phyloP scores from a whole-genome alignment of 2,888 invertebrate genomes.

The Acleris literana region DNA sequence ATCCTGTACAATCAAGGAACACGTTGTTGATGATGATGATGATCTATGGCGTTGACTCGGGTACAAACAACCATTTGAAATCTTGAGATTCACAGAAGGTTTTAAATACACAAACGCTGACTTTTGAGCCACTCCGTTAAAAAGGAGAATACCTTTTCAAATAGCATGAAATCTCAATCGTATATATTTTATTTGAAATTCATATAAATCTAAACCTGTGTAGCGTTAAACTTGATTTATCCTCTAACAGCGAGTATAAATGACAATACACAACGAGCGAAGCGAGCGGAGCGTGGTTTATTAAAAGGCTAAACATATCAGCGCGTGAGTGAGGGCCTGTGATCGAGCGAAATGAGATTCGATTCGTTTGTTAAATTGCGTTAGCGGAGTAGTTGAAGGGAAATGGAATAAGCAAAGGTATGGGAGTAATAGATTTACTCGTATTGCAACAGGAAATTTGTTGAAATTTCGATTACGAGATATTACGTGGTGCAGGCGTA shows the following conservation, averaged over 20 bases:
- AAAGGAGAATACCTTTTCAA: no score
- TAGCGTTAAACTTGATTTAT: conserved; percentile 38
- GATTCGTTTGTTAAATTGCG: conserved; percentile 16
- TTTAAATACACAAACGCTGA: no score
- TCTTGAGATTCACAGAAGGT: no score
- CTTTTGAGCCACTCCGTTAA: no score
- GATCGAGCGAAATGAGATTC: conserved; percentile 27
- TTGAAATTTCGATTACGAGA: no score
- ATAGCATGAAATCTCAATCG: no score
- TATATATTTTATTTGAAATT: no score
- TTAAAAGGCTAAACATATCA: conserved; percentile 50
- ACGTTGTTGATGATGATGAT: no score
- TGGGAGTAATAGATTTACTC: background rate
- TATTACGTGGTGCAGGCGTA: no score
- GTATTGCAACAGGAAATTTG: background rate
- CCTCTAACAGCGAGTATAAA: conserved; percentile 38
- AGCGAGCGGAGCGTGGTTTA: conserved; percentile 41
- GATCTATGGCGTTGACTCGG: no score
- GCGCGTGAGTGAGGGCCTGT: conserved; percentile 13
- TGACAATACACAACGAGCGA: conserved; percentile 17
- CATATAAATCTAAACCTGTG: background rate
- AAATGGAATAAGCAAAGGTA: conserved; percentile 13
- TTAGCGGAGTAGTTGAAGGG: conserved; percentile 18
- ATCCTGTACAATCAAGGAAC: no score
- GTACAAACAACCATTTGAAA: no score